These are phyloP conservation scores for Chalcosyrphus nemorum DNA, from an alignment of 2,888 invertebrate genomes.

Conservation along the genomic window DNA sequence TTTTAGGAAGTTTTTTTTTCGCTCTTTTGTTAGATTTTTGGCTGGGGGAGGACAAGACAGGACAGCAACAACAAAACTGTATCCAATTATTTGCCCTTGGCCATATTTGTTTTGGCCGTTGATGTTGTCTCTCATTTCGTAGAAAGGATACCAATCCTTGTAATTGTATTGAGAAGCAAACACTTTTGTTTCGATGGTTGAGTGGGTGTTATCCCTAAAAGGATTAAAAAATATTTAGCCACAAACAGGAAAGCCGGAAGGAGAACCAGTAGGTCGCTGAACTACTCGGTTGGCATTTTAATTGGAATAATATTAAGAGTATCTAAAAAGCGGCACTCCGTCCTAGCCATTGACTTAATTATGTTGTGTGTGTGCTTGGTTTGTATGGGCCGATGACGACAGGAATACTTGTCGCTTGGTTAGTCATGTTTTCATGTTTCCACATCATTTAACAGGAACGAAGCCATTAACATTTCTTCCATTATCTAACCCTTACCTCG, in stretches of 20 bases:
- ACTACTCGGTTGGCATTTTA: constrained; percentile 26
- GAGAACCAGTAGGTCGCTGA: not conserved
- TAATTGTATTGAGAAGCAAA: constrained; percentile 29
- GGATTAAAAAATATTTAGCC: constrained; percentile 3
- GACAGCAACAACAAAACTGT: not conserved
- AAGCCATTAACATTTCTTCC: constrained; percentile 54
- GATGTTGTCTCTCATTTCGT: constrained; percentile 5
- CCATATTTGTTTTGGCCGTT: constrained; percentile 10
- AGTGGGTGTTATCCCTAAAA: not conserved
- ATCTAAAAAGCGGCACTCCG: not conserved
- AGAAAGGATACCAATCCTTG: constrained; percentile 17
- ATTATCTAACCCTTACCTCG: constrained; percentile 11
- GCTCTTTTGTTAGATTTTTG: not conserved
- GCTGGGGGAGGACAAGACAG: no score
- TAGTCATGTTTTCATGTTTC: constrained; percentile 31
- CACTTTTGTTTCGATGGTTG: not conserved
- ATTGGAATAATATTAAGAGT: constrained; percentile 4
- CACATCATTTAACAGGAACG: constrained; percentile 50
- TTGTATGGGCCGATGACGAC: not conserved
- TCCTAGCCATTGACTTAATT: constrained; percentile 23
- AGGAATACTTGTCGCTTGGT: not conserved
- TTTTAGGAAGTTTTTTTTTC: not conserved
- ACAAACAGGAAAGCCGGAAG: not conserved
- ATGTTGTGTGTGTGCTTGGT: not conserved
- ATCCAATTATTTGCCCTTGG: constrained; percentile 24